Conservation (phyloP, 1,140 invertebrate genomes). For the Habropoda laboriosa region DNA sequence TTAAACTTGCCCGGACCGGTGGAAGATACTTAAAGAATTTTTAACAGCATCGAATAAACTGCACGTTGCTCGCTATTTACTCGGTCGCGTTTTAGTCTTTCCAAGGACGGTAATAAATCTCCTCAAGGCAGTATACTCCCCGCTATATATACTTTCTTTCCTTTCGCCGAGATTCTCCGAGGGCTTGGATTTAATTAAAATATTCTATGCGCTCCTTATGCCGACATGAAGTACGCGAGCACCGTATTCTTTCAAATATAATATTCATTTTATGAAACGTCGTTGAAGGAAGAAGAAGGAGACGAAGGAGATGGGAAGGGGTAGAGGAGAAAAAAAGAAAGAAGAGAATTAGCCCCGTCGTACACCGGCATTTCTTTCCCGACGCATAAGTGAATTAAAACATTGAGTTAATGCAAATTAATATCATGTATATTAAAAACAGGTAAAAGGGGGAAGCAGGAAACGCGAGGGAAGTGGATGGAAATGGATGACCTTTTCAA, state of each 20-base stretch:
- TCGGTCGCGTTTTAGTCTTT: slow-evolving; percentile 47
- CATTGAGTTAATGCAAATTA: slow-evolving; percentile 6
- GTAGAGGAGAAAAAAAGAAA: not conserved
- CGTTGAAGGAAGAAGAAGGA: not conserved
- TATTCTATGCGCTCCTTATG: slow-evolving; percentile 50
- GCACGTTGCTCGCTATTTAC: slow-evolving; percentile 47
- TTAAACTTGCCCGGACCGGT: not conserved
- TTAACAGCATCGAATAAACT: slow-evolving; percentile 45
- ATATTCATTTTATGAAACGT: slow-evolving; percentile 46
- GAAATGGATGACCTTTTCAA: not conserved
- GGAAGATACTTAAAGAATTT: slow-evolving; percentile 51
- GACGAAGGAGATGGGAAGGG: too few relatives aligned
- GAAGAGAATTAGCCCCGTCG: not conserved
- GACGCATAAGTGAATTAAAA: slow-evolving; percentile 7
- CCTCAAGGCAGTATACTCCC: slow-evolving; percentile 36
- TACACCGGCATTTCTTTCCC: not conserved
- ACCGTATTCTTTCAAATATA: slow-evolving; percentile 40
- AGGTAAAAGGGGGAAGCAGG: not conserved
- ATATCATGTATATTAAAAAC: slow-evolving; percentile 7
- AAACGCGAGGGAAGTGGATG: not conserved
- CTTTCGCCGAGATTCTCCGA: slow-evolving; percentile 46
- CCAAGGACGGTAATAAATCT: slow-evolving; percentile 50
- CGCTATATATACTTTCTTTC: slow-evolving; percentile 37
- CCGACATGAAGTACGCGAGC: slow-evolving; percentile 41
- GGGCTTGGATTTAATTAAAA: slow-evolving; percentile 61